Base-by-base conservation (phyloP, 1,140 invertebrate species). In the Coboldia fuscipes region DNA sequence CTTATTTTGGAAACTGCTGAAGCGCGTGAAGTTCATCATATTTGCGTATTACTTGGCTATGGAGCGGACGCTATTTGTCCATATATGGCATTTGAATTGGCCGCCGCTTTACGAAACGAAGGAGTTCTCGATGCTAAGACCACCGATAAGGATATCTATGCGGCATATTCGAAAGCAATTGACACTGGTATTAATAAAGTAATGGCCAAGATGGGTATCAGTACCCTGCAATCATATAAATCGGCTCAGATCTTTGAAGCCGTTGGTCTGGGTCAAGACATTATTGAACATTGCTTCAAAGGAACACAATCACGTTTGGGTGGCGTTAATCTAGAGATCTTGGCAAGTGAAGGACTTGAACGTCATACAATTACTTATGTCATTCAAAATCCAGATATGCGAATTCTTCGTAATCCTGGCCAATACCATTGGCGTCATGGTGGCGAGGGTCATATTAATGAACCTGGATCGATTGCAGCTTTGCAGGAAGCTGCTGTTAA, bases 171-270 rank as follows among this genome's bases (percentile, higher is more conserved):
- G 39, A 54, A 64, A 38, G 63, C 69, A 37, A 68, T 84, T 46
- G 80, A 84, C 48, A 70, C 75, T 9, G 83, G 83, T 34, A 72
- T 86, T 36, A 68, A 79, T 1, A 86, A 88, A 55, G 65, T 58
- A 0, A 98, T 99, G 94, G 93, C 94, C 2, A 99, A 99, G 60
- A 99, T 99, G 94, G 94, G 94, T 24, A 98, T 98, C 48, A 94
- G 89, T 27, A 98, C 93, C 1, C 59, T 98, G 13, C 93, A 98
- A 52, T 96, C 89, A n/a, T 99, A 98, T 57, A 97, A 97, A 63
- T 86, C 90, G 42, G 94, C 94, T 4, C 94, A 98, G 61, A 98
- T 98, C 42, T 99, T 99, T 55, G 94, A 99, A 62, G 92, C 92
- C 16, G 89, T 99, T 17, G 94, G 94, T 10, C 56, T 98, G 6